Evolutionary conservation across 2,888 invertebrate genomes (phyloP).

Genomic region (Eurois occulta): DNA sequence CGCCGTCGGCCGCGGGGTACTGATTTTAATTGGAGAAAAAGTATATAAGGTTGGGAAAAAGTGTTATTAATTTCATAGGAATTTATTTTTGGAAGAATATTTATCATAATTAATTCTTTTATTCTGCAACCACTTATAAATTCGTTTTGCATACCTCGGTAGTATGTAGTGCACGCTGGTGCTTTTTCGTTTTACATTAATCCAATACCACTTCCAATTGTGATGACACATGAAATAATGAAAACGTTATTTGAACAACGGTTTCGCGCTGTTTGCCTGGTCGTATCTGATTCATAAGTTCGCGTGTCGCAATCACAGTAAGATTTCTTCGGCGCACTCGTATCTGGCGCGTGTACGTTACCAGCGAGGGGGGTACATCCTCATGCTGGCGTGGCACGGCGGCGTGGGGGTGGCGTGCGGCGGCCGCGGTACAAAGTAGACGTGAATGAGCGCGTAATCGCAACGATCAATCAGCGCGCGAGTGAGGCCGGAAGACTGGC

Average conservation of each 20-base stretch:
- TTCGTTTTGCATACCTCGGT: conserved; percentile 1
- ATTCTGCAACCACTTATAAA: conserved; percentile 15
- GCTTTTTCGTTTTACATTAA: not conserved
- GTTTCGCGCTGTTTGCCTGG: not conserved
- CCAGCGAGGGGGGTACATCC: conserved; percentile 3
- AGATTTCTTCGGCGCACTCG: conserved; percentile 17
- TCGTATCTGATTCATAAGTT: conserved; percentile 18
- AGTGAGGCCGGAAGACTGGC: conserved; percentile 56
- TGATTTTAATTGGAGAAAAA: conserved; percentile 47
- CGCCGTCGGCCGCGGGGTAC: conserved; percentile 30
- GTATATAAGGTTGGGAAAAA: conserved; percentile 33
- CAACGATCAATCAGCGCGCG: conserved; percentile 55
- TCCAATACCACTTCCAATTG: conserved; percentile 2
- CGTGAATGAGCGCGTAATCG: conserved; percentile 64
- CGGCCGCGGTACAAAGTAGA: conserved; percentile 60
- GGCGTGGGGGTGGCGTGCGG: conserved; percentile 14
- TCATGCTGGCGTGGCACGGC: not conserved
- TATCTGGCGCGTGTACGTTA: conserved; percentile 10
- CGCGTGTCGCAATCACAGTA: conserved; percentile 22
- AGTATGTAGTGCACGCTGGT: not conserved
- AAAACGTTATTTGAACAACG: not conserved
- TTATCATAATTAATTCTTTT: conserved; percentile 3
- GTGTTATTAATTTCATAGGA: conserved; percentile 15
- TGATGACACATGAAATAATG: no score
- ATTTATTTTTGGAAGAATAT: conserved; percentile 30